Base-by-base conservation (phyloP, 2,888 invertebrate species). In the Yponomeuta malinellus region DNA sequence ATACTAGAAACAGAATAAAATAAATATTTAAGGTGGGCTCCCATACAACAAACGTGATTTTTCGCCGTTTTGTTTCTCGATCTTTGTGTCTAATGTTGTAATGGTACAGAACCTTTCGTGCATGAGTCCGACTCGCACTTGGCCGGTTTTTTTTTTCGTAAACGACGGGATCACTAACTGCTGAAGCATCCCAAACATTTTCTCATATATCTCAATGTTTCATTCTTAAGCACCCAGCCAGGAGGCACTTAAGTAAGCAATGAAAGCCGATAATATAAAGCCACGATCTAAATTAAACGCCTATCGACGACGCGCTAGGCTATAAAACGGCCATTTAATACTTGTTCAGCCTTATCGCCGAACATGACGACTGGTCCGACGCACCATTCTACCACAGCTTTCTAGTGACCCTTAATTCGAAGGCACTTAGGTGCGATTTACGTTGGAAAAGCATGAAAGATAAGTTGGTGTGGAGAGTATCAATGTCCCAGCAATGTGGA, bases 401-500 rank as follows among this genome's bases (percentile, higher is more conserved):
- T 68, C 33, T 43, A 15, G 23, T 15, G 48, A 43, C 12, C n/a
- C 65, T 65, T 65, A 65, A 65, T 68, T 37, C 10, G 43, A 67
- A 67, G 12, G 67, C 10, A 10, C 31, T 37, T 68, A 43, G 48
- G 68, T 68, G 68, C 23, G 1, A 48, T 33, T 37, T 43, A 43
- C 43, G 10, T 15, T 5, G 52, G 52, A 59, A 59, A 23, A 15
- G 15, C 52, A 15, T 59, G 52, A 15, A 59, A 15, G 52, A 15
- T 59, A 59, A 59, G 15, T 59, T 59, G 52, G 52, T 59, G 52
- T 15, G 10, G 10, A 65, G 65, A 12, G 31, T 65, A 65, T 65
- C 29, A 33, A 65, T 65, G 65, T 65, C 68, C 33, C 68, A 33
- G 33, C 52, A 31, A 78, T 76, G 70, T 73, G 77, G 75, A 80